These are phyloP conservation scores for Sebastes wilsoni DNA, from an alignment of 2,797 vertebrate species.

Conservation along the genomic window DNA sequence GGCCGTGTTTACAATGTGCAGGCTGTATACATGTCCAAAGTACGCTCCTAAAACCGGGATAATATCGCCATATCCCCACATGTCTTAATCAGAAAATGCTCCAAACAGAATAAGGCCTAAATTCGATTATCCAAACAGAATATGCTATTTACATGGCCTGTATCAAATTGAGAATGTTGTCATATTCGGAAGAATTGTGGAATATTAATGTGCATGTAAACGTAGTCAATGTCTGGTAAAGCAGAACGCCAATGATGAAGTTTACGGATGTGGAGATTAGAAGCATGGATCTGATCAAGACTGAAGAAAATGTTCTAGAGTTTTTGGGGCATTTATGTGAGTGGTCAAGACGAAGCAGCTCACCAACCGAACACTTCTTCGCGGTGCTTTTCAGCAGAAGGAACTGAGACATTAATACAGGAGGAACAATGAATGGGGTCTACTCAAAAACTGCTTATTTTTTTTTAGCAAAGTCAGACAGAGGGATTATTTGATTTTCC, in stretches of 20 bases:
- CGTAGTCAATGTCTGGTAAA: background rate
- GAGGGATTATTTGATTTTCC: background rate
- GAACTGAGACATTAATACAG: background rate
- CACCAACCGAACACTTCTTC: background rate
- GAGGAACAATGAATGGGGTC: background rate
- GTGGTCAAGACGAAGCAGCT: background rate
- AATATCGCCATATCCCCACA: no score
- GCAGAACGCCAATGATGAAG: background rate
- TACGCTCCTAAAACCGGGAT: no score
- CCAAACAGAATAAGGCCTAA: no score
- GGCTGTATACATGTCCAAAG: no score
- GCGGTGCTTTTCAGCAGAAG: background rate
- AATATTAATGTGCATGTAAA: no score
- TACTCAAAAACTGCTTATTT: background rate
- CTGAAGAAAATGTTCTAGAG: background rate
- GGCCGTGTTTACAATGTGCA: no score
- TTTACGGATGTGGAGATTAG: background rate
- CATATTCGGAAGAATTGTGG: no score
- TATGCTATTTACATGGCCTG: no score
- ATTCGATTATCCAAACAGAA: no score
- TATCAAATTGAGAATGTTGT: no score
- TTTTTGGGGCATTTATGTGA: background rate
- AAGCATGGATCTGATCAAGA: background rate
- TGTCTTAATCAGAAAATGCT: no score
- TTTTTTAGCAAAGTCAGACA: background rate